Conservation (phyloP, 2,797 vertebrate genomes). For the Oreortyx pictus region DNA sequence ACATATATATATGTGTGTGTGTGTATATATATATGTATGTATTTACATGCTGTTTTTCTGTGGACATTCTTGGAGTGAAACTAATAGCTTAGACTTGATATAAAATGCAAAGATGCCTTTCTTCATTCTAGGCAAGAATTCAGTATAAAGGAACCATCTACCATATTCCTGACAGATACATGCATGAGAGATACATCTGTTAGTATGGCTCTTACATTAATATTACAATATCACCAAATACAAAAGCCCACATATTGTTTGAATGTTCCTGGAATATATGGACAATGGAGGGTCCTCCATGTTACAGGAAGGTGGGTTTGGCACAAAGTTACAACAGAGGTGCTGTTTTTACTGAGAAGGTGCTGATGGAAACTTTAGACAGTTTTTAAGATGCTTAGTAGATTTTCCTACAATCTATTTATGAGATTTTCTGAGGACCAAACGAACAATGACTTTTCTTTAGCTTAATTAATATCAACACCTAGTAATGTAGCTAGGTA, state of each 20-base stretch:
- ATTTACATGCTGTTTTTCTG: background rate
- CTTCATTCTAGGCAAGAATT: background rate
- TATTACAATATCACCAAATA: background rate
- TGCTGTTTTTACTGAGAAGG: background rate
- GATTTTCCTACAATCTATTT: background rate
- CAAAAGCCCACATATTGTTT: background rate
- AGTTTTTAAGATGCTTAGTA: background rate
- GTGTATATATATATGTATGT: background rate
- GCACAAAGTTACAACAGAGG: background rate
- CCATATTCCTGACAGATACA: background rate
- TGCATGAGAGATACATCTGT: background rate
- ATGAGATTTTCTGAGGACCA: background rate
- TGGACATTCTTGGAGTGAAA: background rate
- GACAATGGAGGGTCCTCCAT: accelerated
- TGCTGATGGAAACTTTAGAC: background rate
- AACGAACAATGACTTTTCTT: background rate
- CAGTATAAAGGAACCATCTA: background rate
- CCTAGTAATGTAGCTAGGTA: background rate
- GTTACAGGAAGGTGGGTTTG: background rate
- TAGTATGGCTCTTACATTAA: background rate
- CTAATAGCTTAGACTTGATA: background rate
- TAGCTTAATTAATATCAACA: background rate
- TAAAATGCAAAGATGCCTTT: background rate
- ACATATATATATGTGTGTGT: background rate
- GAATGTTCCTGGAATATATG: accelerated